Conservation (phyloP, 2,888 invertebrate genomes). For the Aphidius colemani region DNA sequence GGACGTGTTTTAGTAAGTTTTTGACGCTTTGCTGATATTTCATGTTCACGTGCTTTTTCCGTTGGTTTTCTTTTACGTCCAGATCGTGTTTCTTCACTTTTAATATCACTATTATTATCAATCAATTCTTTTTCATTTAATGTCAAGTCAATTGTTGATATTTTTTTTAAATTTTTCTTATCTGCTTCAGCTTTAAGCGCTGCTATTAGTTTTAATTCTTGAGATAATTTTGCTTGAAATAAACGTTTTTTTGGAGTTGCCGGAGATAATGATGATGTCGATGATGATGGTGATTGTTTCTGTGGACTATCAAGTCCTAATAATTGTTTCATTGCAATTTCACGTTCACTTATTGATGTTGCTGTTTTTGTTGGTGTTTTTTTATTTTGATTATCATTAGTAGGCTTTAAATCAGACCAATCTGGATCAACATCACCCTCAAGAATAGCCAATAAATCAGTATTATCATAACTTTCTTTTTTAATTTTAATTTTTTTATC, state of each 20-base stretch:
- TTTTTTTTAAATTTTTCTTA: conserved; percentile 29
- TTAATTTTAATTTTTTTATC: no score
- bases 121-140: conserved; percentile 23
- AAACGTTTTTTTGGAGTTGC: background rate
- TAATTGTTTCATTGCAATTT: conserved; percentile 65
- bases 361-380: conserved; percentile 52
- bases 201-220: no score
- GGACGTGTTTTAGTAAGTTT: conserved; percentile 45
- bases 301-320: conserved; percentile 59
- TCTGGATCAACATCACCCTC: conserved; percentile 64
- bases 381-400: conserved; percentile 16
- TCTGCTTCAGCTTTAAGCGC: background rate
- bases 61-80: conserved; percentile 56
- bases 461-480: conserved; percentile 56
- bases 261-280: background rate
- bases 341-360: conserved; percentile 62
- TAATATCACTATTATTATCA: conserved; percentile 22
- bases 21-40: conserved; percentile 51
- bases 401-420: conserved; percentile 55
- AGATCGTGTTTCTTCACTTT: conserved; percentile 51
- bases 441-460: conserved; percentile 64
- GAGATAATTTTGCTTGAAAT: no score
- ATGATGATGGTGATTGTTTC: conserved; percentile 32
- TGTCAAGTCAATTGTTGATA: conserved; percentile 23
- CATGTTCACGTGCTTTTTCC: conserved; percentile 55